A percentile compares a stretch with the other conserved stretches of the same genome.
Conservation (phyloP, 2,888 invertebrate species). For the Ellobium chinense region DNA sequence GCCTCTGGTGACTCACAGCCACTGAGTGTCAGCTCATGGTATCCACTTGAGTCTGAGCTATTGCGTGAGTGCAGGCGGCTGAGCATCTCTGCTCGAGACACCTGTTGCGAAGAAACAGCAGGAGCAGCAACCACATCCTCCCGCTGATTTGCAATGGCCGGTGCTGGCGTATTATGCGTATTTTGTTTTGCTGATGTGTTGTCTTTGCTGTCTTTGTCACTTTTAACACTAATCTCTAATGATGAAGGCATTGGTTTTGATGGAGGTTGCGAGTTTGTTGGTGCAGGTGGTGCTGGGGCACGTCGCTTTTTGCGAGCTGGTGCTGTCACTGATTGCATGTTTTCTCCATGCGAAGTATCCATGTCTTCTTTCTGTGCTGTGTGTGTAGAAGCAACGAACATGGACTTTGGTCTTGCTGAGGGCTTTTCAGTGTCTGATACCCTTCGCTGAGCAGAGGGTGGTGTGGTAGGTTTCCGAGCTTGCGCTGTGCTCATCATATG, state of each 20-base stretch:
- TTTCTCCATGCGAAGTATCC: background rate
- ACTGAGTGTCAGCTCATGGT: slow-evolving; percentile 84
- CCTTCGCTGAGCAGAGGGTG: slow-evolving; percentile 24
- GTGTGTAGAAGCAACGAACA: slow-evolving; percentile 49
- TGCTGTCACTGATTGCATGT: slow-evolving; percentile 39
- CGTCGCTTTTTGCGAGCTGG: slow-evolving; percentile 70
- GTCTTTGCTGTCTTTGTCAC: slow-evolving; percentile 9
- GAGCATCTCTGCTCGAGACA: slow-evolving; percentile 20
- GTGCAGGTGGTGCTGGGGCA: slow-evolving; percentile 77
- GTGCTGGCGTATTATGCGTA: slow-evolving; percentile 59
- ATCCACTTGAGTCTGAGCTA: slow-evolving; percentile 87
- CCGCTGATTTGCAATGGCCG: background rate
- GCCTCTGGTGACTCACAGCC: slow-evolving; percentile 76
- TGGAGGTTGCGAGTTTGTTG: slow-evolving; percentile 49
- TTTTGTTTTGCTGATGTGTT: slow-evolving; percentile 54
- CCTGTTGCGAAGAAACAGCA: background rate
- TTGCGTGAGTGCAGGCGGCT: slow-evolving; percentile 83
- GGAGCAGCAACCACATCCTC: background rate
- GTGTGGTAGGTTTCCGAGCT: slow-evolving; percentile 26
- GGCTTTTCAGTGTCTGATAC: slow-evolving; percentile 7
- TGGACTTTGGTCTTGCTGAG: slow-evolving; percentile 56
- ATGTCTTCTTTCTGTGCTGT: background rate
- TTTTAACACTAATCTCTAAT: slow-evolving; percentile 9
- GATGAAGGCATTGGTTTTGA: background rate
- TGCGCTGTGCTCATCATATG: slow-evolving; percentile 29